These are phyloP conservation scores for Chrysaora quinquecirrha DNA, from an alignment of 30 jellyfish, hydroid and myxozoan genomes.

Conservation along the genomic window DNA sequence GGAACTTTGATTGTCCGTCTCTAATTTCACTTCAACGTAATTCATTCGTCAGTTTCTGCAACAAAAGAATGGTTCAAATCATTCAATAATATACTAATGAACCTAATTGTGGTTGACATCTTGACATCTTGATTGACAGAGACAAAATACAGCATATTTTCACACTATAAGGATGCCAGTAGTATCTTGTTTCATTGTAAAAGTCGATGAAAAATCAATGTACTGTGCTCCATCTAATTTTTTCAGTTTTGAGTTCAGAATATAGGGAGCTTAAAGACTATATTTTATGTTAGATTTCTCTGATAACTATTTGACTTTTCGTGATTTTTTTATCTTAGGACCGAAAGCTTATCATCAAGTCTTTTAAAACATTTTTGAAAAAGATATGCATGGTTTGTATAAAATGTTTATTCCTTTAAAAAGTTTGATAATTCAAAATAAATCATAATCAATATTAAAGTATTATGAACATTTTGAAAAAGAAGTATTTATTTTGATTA, in stretches of 20 bases:
- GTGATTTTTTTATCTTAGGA: conserved; percentile 63
- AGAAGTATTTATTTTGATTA: not conserved
- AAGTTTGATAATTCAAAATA: too few relatives aligned
- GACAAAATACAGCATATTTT: not conserved
- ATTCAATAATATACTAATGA: not conserved
- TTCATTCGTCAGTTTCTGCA: not conserved
- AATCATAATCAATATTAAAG: not conserved
- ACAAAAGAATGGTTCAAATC: not conserved
- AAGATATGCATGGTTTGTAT: conserved; percentile 87
- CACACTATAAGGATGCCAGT: not conserved
- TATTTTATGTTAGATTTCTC: not conserved
- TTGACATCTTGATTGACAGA: not conserved
- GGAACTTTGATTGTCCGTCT: not conserved
- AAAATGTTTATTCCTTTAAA: too few relatives aligned
- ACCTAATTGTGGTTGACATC: too few relatives aligned
- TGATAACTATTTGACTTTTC: not conserved
- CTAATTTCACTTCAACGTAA: not conserved
- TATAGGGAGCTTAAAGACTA: not conserved
- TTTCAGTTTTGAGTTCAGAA: not conserved
- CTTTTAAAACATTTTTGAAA: conserved; percentile 76
- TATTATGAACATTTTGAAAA: not conserved
- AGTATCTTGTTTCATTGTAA: too few relatives aligned
- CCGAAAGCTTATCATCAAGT: conserved; percentile 71
- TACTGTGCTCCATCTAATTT: too few relatives aligned
- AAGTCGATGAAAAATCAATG: too few relatives aligned